A percentile compares a stretch with the other conserved stretches of the same genome.
These are phyloP conservation scores for Eumerus sabulonum DNA, from an alignment of 2,888 invertebrate species.

Conservation along the genomic window DNA sequence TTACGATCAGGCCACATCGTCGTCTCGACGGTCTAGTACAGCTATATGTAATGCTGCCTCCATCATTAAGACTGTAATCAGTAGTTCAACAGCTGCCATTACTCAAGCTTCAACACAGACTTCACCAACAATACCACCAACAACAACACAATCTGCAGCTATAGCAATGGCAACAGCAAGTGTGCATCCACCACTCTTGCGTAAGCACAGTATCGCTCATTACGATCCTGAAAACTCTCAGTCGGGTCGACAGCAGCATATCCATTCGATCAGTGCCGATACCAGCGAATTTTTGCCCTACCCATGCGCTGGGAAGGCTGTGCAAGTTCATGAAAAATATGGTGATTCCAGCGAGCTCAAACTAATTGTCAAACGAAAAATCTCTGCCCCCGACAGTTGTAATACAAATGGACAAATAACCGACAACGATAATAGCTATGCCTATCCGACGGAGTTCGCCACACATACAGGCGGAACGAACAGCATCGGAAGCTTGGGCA, in stretches of 20 bases:
- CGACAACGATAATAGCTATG: constrained; percentile 75
- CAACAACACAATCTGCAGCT: no score
- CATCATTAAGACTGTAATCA: constrained; percentile 66
- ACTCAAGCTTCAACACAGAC: constrained; percentile 31
- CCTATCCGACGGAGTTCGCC: constrained; percentile 71
- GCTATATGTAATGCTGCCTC: constrained; percentile 43
- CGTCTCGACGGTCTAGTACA: constrained; percentile 41
- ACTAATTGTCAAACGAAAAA: constrained; percentile 75
- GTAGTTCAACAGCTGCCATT: constrained; percentile 63
- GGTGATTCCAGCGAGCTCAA: constrained; percentile 75
- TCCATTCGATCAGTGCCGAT: constrained; percentile 77
- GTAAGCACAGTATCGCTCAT: constrained; percentile 77
- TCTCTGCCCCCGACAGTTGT: constrained; percentile 71
- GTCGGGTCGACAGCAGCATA: constrained; percentile 76
- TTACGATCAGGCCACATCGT: constrained; percentile 71
- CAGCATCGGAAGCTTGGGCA: constrained; percentile 74
- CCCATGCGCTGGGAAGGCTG: constrained; percentile 62
- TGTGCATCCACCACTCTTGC: constrained; percentile 72
- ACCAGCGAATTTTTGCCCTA: constrained; percentile 76
- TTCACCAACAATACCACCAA: constrained; percentile 44
- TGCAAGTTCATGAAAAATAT: constrained; percentile 46
- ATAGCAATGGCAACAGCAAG: constrained; percentile 52
- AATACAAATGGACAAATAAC: constrained; percentile 43
- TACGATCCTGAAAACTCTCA: constrained; percentile 77
- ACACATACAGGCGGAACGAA: constrained; percentile 72